Evolutionary conservation across 2,797 vertebrate species (phyloP).

Genomic region (Pteropus rufus): DNA sequence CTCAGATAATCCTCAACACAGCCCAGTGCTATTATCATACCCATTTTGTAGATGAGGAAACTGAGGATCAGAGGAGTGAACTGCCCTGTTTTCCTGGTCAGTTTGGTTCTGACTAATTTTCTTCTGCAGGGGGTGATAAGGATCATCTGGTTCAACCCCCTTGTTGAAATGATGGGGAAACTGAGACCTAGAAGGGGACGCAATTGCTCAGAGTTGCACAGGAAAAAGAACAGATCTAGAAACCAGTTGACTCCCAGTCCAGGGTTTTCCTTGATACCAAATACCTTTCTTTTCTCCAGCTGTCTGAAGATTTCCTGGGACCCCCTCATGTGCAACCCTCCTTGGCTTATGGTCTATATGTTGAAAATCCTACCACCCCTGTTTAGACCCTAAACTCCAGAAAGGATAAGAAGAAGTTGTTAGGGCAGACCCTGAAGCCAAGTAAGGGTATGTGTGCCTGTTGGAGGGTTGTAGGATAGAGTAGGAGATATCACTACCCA

Average conservation of each 20-base stretch:
- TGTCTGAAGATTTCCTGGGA: neutral
- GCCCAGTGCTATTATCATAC: neutral
- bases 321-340: neutral
- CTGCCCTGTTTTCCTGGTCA: neutral
- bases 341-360: neutral
- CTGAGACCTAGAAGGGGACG: neutral
- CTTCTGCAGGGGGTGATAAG: neutral
- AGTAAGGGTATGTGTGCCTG: neutral
- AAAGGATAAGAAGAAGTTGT: neutral
- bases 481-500: neutral
- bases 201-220: neutral
- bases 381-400: neutral
- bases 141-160: neutral
- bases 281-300: neutral
- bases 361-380: neutral
- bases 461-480: neutral
- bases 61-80: neutral
- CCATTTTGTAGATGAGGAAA: neutral
- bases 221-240: neutral
- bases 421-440: neutral
- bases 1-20: no score
- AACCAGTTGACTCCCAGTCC: neutral
- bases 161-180: neutral
- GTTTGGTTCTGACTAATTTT: neutral
- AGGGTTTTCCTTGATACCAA: neutral